A percentile compares a stretch with the other conserved stretches of the same genome.
phyloP scores from a whole-genome alignment of 2,888 invertebrate species.

The Netelia inedita region DNA sequence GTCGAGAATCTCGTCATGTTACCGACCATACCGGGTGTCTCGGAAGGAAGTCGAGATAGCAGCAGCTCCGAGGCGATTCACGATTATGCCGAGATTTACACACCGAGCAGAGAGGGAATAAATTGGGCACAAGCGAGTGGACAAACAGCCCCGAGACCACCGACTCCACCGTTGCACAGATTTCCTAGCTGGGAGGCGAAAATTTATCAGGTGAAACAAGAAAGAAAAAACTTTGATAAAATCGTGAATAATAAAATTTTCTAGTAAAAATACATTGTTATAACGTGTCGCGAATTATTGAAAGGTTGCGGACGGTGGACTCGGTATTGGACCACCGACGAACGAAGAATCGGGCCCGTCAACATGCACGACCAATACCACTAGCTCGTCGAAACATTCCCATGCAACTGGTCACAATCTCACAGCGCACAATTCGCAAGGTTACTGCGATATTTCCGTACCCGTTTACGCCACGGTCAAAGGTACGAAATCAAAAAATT shows the following conservation, averaged over 20 bases:
- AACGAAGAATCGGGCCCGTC: constrained; percentile 82
- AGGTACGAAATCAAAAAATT: constrained; percentile 83
- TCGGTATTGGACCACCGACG: constrained; percentile 82
- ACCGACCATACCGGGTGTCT: constrained; percentile 81
- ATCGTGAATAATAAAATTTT: background rate
- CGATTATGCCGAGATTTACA: constrained; percentile 97
- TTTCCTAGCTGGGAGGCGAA: constrained; percentile 98
- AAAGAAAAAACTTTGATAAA: constrained; percentile 5
- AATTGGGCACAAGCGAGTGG: constrained; percentile 85
- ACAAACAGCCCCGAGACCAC: constrained; percentile 88
- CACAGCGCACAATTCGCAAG: constrained; percentile 88
- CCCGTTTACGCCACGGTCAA: constrained; percentile 98
- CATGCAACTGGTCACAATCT: constrained; percentile 83
- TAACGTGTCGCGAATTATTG: constrained; percentile 1
- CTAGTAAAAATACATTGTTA: background rate
- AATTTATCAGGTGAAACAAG: constrained; percentile 92
- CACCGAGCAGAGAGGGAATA: constrained; percentile 92
- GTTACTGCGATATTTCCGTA: constrained; percentile 95
- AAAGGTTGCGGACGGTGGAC: constrained; percentile 84
- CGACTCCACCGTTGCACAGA: constrained; percentile 96
- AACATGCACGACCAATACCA: constrained; percentile 80
- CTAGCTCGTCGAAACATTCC: constrained; percentile 83
- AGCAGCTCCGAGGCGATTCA: constrained; percentile 88
- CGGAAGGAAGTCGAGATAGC: constrained; percentile 80
- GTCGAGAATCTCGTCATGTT: constrained; percentile 87